Conservation (phyloP, 1,140 invertebrate species). For the Pachypeltis micranthus region DNA sequence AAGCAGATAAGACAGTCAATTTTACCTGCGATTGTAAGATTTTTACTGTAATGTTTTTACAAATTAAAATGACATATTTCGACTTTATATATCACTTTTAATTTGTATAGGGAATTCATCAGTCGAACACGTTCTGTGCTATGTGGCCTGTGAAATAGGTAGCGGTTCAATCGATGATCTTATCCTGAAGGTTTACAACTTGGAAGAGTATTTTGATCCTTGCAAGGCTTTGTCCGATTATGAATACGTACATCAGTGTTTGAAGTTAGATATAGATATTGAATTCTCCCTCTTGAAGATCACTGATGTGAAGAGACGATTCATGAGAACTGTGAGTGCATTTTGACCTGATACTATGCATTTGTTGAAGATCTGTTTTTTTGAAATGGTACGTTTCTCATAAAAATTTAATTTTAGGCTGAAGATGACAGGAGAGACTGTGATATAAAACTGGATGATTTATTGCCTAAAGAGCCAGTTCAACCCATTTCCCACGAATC, state of each 20-base stretch:
- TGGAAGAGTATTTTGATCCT: constrained; percentile 64
- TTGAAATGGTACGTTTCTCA: no score
- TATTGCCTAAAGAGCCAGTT: constrained; percentile 58
- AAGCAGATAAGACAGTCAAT: constrained; percentile 51
- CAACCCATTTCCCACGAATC: constrained; percentile 63
- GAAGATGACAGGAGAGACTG: constrained; percentile 64
- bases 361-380: no score
- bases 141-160: constrained; percentile 71
- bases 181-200: constrained; percentile 56
- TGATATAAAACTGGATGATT: constrained; percentile 54
- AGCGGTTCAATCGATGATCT: constrained; percentile 45
- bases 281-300: constrained; percentile 55
- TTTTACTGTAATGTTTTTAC: no score
- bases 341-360: no score
- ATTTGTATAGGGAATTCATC: constrained; percentile 63
- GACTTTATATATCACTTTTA: no score
- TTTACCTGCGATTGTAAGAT: constrained; percentile 79
- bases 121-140: constrained; percentile 75
- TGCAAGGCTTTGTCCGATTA: constrained; percentile 66
- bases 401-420: constrained; percentile 31
- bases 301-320: constrained; percentile 46
- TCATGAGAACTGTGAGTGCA: constrained; percentile 57
- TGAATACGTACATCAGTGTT: constrained; percentile 78
- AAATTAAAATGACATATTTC: no score
- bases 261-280: constrained; percentile 86